These are phyloP conservation scores for Plodia interpunctella DNA, from an alignment of 1,140 invertebrate species.

Conservation along the genomic window DNA sequence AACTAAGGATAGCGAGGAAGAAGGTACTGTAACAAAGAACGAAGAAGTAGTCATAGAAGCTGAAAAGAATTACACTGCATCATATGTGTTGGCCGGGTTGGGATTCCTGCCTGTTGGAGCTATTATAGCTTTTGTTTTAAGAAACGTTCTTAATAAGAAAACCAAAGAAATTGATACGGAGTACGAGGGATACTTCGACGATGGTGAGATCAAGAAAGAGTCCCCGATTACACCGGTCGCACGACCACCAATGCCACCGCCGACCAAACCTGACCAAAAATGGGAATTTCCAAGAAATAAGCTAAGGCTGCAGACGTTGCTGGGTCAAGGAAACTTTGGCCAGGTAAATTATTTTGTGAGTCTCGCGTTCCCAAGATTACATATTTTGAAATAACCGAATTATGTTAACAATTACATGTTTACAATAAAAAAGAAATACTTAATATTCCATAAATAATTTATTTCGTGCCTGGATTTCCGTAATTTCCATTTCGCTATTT, in stretches of 20 bases:
- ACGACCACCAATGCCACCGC: constrained; percentile 73
- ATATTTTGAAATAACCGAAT: no score
- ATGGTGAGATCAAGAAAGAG: constrained; percentile 72
- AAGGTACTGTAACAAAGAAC: constrained; percentile 37
- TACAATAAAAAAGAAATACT: not conserved
- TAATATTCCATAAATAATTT: no score
- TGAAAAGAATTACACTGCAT: constrained; percentile 77
- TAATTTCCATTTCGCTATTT: constrained; percentile 7
- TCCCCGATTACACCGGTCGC: constrained; percentile 69
- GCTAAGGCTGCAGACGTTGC: constrained; percentile 85
- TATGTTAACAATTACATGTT: no score
- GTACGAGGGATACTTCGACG: constrained; percentile 78
- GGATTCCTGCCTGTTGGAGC: constrained; percentile 79
- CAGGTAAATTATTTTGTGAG: constrained; percentile 77
- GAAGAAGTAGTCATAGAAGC: constrained; percentile 76
- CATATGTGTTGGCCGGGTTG: constrained; percentile 78
- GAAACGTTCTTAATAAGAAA: constrained; percentile 76
- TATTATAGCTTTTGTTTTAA: constrained; percentile 76
- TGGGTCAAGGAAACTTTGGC: constrained; percentile 91
- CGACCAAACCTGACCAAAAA: constrained; percentile 77
- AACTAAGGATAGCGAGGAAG: constrained; percentile 32
- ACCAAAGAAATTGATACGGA: constrained; percentile 78
- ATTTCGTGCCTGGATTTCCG: not conserved
- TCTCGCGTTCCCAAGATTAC: no score
- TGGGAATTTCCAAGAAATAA: constrained; percentile 89